phyloP scores from a whole-genome alignment of 2,113 vertebrate species.

The Cacatua alba region DNA sequence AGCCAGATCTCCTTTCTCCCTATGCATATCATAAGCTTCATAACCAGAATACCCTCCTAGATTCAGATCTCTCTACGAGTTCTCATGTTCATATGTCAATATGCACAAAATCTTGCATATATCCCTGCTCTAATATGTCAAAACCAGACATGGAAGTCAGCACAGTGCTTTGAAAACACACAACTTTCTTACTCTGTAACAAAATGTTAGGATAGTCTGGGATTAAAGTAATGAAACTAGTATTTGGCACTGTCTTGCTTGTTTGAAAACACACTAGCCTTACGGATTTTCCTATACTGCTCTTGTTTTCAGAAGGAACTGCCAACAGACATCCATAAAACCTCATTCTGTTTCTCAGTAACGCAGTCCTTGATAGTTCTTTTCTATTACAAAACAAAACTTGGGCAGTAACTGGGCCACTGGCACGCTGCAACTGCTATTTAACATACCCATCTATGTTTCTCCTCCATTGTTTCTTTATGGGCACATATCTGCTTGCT shows the following conservation, averaged over 20 bases:
- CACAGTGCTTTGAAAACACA: background rate
- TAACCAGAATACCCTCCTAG: background rate
- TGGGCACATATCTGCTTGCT: background rate
- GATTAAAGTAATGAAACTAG: background rate
- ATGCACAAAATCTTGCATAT: background rate
- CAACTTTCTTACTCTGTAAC: background rate
- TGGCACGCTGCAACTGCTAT: background rate
- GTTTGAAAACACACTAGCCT: background rate
- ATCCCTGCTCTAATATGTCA: background rate
- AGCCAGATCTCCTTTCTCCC: background rate
- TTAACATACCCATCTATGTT: background rate
- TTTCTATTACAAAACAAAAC: background rate
- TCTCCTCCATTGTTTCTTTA: background rate
- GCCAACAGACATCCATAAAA: background rate
- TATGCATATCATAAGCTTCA: accelerated
- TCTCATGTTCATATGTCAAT: background rate
- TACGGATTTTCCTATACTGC: background rate
- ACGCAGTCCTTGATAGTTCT: background rate
- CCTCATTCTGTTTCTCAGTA: background rate
- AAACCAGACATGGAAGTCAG: background rate
- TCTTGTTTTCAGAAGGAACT: background rate
- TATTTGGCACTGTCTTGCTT: background rate
- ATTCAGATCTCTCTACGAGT: background rate
- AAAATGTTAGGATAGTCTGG: background rate
- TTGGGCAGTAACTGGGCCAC: background rate